These are phyloP conservation scores for Microctenopoma stevenorrisi DNA, from an alignment of 2,797 vertebrate genomes.

Conservation along the genomic window DNA sequence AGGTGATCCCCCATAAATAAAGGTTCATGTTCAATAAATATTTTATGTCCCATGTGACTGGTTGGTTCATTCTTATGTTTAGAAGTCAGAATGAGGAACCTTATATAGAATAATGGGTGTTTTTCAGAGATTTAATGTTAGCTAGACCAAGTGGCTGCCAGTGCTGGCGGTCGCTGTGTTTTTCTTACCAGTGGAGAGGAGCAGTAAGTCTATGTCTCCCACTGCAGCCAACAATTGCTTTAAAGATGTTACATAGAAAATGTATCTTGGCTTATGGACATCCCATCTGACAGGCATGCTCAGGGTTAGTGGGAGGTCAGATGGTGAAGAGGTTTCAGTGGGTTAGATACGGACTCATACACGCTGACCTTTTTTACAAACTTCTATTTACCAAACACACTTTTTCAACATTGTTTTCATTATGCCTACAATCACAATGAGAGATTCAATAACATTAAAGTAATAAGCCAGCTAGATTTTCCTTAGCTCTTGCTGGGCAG, in stretches of 20 bases:
- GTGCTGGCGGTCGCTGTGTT: constrained; percentile 63
- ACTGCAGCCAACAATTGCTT: constrained; percentile 17
- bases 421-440: too few relatives aligned
- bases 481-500: too few relatives aligned
- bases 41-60: constrained; percentile 45
- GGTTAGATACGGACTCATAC: constrained; percentile 1
- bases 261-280: constrained; percentile 21
- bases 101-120: constrained; percentile 59
- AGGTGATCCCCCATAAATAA: constrained; percentile 49
- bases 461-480: too few relatives aligned
- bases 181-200: constrained; percentile 66
- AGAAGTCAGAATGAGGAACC: constrained; percentile 31
- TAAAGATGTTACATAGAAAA: constrained; percentile 44
- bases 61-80: constrained; percentile 47
- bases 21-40: constrained; percentile 51
- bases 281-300: constrained; percentile 30
- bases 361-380: constrained; percentile 26
- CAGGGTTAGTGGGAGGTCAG: constrained; percentile 43
- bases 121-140: constrained; percentile 66
- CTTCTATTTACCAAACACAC: not conserved
- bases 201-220: constrained; percentile 41
- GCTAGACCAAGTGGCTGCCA: constrained; percentile 59
- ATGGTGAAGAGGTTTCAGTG: constrained; percentile 21
- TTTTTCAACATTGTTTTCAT: not conserved
- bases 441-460: not conserved